phyloP scores from a whole-genome alignment of 2,888 invertebrate species.

The Tuta absoluta region DNA sequence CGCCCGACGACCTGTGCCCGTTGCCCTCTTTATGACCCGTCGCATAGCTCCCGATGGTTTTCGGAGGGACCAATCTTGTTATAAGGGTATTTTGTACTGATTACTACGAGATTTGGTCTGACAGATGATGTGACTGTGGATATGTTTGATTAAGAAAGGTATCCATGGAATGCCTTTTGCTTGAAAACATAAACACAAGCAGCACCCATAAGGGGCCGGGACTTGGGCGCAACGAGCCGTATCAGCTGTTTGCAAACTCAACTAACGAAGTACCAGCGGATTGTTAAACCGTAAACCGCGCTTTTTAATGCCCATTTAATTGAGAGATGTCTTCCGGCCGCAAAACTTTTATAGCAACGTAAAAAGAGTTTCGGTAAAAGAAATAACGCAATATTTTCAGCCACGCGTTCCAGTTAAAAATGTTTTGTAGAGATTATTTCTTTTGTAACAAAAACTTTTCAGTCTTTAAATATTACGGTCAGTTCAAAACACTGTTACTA shows the following conservation, averaged over 20 bases:
- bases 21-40: conserved; percentile 60
- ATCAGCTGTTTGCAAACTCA: conserved; percentile 60
- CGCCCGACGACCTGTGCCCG: conserved; percentile 57
- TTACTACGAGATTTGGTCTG: conserved; percentile 19
- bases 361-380: conserved; percentile 39
- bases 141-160: conserved; percentile 45
- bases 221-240: conserved; percentile 50
- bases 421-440: conserved; percentile 39
- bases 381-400: conserved; percentile 41
- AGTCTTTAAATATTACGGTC: conserved; percentile 52
- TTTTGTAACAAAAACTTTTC: conserved; percentile 39
- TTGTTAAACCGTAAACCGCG: conserved; percentile 44
- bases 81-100: conserved; percentile 32
- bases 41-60: conserved; percentile 47
- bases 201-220: conserved; percentile 54
- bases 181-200: conserved; percentile 56
- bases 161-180: conserved; percentile 35
- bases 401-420: conserved; percentile 38
- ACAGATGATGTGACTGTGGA: conserved; percentile 41
- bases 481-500: conserved; percentile 48
- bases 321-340: conserved; percentile 43
- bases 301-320: conserved; percentile 50
- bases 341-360: conserved; percentile 39
- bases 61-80: conserved; percentile 45
- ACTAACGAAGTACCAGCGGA: conserved; percentile 57